phyloP scores from a whole-genome alignment of 2,113 vertebrate species.

The Chrysemys picta region DNA sequence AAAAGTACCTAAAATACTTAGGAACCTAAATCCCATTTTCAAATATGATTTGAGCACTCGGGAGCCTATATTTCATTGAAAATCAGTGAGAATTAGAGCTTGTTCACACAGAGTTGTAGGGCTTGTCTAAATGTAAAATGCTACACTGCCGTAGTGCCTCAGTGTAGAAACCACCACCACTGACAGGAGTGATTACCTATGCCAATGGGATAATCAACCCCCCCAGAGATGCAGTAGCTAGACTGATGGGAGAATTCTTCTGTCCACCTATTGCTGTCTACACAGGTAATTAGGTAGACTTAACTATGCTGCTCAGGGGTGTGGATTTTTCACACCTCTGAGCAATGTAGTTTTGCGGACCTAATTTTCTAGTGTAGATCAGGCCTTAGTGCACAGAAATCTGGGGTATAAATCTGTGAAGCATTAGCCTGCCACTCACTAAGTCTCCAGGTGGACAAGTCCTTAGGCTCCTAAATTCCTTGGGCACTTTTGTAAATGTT shows the following conservation, averaged over 20 bases:
- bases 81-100: background rate
- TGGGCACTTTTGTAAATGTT: background rate
- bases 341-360: background rate
- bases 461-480: background rate
- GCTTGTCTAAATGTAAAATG: background rate
- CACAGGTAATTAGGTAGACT: background rate
- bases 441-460: background rate
- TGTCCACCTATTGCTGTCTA: background rate
- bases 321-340: background rate
- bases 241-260: background rate
- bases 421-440: background rate
- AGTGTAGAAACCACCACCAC: background rate
- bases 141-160: background rate
- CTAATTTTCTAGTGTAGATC: background rate
- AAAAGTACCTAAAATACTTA: background rate
- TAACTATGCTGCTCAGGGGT: background rate
- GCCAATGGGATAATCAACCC: background rate
- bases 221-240: background rate
- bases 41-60: background rate
- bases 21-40: background rate
- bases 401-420: background rate
- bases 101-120: background rate
- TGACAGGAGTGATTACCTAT: background rate
- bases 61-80: background rate
- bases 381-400: background rate